Percentiles rank a stretch among this genome's conserved stretches.
phyloP scores from a whole-genome alignment of 2,888 invertebrate genomes.

The Epirrhoe alternata region DNA sequence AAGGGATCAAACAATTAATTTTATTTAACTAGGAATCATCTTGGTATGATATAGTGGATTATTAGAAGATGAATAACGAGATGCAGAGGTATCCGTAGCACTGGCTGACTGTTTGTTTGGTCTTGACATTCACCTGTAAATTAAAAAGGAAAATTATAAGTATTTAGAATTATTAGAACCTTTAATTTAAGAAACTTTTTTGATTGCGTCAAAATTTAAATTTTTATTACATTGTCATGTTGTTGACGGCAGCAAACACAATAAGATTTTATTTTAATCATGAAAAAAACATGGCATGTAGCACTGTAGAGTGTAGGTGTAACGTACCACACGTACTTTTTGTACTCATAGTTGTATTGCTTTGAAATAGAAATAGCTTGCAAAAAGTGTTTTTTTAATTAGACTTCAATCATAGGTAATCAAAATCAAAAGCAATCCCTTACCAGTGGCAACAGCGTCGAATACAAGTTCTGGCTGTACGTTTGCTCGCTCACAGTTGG shows the following conservation, averaged over 20 bases:
- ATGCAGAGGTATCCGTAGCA: constrained; percentile 58
- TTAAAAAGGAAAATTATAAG: constrained; percentile 31
- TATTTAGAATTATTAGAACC: too few relatives aligned
- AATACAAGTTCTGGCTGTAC: constrained; percentile 85
- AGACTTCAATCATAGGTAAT: background rate
- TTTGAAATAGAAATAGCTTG: too few relatives aligned
- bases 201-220: too few relatives aligned
- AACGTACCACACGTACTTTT: too few relatives aligned
- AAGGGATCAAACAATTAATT: constrained; percentile 49
- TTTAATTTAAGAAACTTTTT: too few relatives aligned
- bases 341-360: too few relatives aligned
- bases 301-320: too few relatives aligned
- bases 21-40: constrained; percentile 68
- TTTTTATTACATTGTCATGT: too few relatives aligned
- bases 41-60: constrained; percentile 70
- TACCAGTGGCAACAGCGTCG: constrained; percentile 89
- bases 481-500: constrained; percentile 86
- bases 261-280: too few relatives aligned
- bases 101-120: constrained; percentile 65
- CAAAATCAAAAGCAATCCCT: constrained; percentile 5
- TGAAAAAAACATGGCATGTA: too few relatives aligned
- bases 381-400: background rate
- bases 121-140: constrained; percentile 87
- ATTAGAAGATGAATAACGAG: constrained; percentile 54
- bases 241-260: too few relatives aligned